Evolutionary conservation across 2,113 vertebrate species (phyloP).

Genomic region (Saccopteryx bilineata): DNA sequence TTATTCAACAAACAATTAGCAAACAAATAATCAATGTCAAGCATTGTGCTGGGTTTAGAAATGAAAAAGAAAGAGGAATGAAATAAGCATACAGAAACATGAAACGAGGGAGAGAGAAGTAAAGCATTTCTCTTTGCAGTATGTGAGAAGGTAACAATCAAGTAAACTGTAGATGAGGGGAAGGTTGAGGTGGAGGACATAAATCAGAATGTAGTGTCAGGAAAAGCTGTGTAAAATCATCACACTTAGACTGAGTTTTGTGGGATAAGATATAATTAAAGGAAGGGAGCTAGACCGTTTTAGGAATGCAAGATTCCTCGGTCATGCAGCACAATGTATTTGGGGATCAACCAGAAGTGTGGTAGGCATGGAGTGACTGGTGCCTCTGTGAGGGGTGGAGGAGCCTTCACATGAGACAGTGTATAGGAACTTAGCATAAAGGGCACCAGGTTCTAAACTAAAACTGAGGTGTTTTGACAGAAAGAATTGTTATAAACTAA

Average conservation of each 20-base stretch:
- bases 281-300: neutral
- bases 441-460: neutral
- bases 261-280: neutral
- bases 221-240: neutral
- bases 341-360: neutral
- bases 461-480: neutral
- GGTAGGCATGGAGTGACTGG: accelerated
- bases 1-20: neutral
- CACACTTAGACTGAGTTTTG: neutral
- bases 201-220: neutral
- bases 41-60: neutral
- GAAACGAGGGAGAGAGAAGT: neutral
- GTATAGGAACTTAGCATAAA: neutral
- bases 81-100: neutral
- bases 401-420: accelerated
- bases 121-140: neutral
- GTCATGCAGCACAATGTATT: accelerated
- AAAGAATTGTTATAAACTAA: neutral
- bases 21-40: neutral
- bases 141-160: accelerated
- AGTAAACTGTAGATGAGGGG: neutral
- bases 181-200: neutral
- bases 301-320: neutral
- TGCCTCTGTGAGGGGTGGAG: neutral
- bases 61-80: neutral